Conservation (phyloP, 2,797 vertebrate species). For the Glossophaga mutica region DNA sequence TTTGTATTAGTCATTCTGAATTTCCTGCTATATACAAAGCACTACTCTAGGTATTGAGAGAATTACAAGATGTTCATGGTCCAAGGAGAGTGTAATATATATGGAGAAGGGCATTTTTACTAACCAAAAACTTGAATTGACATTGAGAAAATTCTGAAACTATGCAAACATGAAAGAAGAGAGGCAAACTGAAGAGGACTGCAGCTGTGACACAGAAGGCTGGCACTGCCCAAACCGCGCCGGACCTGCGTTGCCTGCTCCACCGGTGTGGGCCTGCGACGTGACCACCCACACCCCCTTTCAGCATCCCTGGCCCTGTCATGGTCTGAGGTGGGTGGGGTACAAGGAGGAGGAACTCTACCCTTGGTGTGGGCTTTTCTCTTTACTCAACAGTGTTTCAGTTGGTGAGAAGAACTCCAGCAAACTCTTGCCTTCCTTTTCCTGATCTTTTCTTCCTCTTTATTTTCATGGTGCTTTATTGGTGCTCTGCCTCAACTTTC, state of each 20-base stretch:
- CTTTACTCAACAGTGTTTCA: background rate
- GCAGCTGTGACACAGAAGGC: background rate
- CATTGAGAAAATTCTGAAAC: constrained; percentile 21
- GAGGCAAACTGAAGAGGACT: background rate
- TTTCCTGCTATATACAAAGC: constrained; percentile 14
- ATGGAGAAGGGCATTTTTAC: constrained; percentile 54
- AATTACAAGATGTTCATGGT: constrained; percentile 48
- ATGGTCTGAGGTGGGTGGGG: background rate
- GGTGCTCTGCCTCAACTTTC: background rate
- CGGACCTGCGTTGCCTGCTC: background rate
- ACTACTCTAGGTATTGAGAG: constrained; percentile 38
- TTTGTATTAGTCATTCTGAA: constrained; percentile 11
- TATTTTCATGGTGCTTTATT: background rate
- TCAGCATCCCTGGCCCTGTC: rapidly evolving
- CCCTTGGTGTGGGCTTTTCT: background rate
- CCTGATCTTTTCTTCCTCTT: background rate
- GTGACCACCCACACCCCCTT: background rate
- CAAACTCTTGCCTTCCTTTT: background rate
- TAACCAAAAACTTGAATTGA: constrained; percentile 39
- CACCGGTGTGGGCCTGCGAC: background rate
- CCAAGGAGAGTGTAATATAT: constrained; percentile 15
- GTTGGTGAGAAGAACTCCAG: background rate
- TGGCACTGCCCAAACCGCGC: background rate
- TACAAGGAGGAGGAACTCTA: background rate
- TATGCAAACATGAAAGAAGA: constrained; percentile 19